These are phyloP conservation scores for Pentalonia nigronervosa DNA, from an alignment of 1,140 invertebrate species.

Conservation along the genomic window DNA sequence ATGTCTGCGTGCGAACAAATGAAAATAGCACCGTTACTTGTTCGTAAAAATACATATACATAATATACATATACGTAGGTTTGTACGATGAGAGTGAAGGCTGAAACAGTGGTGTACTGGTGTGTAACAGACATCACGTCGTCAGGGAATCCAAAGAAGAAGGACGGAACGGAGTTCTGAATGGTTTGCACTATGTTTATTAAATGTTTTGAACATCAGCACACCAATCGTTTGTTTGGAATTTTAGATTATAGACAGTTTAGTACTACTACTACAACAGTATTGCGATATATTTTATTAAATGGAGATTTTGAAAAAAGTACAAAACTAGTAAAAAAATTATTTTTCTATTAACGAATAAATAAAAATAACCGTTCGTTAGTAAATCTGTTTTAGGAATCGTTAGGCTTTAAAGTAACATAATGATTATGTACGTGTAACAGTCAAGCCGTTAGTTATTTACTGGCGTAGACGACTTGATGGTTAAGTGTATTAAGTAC, in stretches of 20 bases:
- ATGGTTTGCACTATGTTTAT: constrained; percentile 33
- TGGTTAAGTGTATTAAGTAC: background rate
- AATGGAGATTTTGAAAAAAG: background rate
- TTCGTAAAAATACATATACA: background rate
- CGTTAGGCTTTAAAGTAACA: background rate
- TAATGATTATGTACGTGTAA: background rate
- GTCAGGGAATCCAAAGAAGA: constrained; percentile 15
- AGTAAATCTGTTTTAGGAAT: background rate
- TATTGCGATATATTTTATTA: background rate
- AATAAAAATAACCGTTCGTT: background rate
- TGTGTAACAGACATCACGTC: constrained; percentile 23
- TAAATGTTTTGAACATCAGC: constrained; percentile 25
- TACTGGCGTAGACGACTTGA: background rate
- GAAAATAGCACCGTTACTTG: constrained; percentile 31
- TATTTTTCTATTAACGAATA: background rate
- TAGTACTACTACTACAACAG: background rate
- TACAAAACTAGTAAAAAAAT: background rate
- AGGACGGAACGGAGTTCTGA: background rate
- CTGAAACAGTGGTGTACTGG: background rate
- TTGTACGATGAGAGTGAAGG: background rate
- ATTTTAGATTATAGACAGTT: background rate
- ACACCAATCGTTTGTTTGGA: background rate
- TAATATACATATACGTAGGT: background rate
- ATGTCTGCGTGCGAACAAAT: background rate
- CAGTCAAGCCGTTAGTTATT: background rate